phyloP scores from a whole-genome alignment of 2,113 vertebrate genomes.

The Lepidothrix coronata region DNA sequence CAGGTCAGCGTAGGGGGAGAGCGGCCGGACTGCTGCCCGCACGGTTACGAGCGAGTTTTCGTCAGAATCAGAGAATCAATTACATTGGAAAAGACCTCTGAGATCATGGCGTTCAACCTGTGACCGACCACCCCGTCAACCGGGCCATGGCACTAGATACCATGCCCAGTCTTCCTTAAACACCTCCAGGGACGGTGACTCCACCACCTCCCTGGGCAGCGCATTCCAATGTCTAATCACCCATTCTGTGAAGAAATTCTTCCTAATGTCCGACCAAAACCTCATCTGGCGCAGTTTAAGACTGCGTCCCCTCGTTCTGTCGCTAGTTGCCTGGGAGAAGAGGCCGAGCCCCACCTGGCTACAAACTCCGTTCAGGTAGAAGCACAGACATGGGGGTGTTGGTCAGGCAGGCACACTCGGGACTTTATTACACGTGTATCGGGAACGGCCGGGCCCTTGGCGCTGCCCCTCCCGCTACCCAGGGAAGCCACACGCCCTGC shows the following conservation, averaged over 20 bases:
- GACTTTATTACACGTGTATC: not conserved
- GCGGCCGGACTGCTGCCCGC: no score
- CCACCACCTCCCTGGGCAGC: not conserved
- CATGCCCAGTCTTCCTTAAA: no score
- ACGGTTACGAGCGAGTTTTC: no score
- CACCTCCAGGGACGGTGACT: not conserved
- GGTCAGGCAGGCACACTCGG: not conserved
- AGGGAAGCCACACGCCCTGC: not conserved
- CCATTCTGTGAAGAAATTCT: not conserved
- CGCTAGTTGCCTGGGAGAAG: no score
- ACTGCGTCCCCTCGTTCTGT: not conserved
- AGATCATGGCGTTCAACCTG: not conserved
- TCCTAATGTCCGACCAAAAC: no score
- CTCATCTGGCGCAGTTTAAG: not conserved
- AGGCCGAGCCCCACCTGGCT: not conserved
- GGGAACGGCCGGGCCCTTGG: no score
- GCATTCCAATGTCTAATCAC: not conserved
- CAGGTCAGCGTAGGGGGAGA: not conserved
- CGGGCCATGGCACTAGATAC: not conserved
- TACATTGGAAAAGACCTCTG: not conserved
- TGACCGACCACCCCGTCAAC: no score
- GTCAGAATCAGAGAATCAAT: not conserved
- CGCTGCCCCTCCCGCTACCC: not conserved
- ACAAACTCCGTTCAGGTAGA: no score
- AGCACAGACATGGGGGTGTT: no score